Percentiles rank a stretch among this genome's conserved stretches.
phyloP scores from a whole-genome alignment of 2,113 vertebrate genomes.

The Anhinga anhinga region DNA sequence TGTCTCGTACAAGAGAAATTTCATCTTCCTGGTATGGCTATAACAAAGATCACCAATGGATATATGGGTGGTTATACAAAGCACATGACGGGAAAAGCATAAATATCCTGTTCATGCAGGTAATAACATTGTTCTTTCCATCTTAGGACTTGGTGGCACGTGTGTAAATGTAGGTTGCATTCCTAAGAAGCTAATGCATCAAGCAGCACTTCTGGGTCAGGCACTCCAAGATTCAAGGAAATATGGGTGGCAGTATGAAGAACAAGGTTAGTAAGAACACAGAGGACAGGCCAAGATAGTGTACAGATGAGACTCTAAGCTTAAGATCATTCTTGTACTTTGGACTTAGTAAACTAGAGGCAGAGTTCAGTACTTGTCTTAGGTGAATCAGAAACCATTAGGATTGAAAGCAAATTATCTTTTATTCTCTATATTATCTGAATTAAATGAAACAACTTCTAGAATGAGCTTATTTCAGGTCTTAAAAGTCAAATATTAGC shows the following conservation, averaged over 20 bases:
- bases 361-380: background rate
- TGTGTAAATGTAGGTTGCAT: slow-evolving; percentile 98
- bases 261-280: slow-evolving; percentile 76
- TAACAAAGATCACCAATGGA: background rate
- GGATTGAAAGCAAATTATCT: background rate
- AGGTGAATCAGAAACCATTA: background rate
- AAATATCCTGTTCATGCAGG: background rate
- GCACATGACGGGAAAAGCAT: background rate
- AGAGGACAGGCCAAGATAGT: background rate
- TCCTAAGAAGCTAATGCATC: slow-evolving; percentile 98
- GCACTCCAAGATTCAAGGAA: slow-evolving; percentile 86
- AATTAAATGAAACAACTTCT: background rate
- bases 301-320: background rate
- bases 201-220: slow-evolving; percentile 87
- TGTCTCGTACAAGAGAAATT: background rate
- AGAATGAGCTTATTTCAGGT: background rate
- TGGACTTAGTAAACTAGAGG: background rate
- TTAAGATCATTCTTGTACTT: background rate
- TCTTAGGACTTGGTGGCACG: slow-evolving; percentile 91
- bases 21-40: background rate
- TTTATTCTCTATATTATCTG: background rate
- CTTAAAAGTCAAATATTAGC: background rate
- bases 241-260: slow-evolving; percentile 90
- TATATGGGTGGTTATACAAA: background rate
- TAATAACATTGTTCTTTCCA: background rate